phyloP scores from a whole-genome alignment of 2,113 vertebrate species.

The Puma concolor region DNA sequence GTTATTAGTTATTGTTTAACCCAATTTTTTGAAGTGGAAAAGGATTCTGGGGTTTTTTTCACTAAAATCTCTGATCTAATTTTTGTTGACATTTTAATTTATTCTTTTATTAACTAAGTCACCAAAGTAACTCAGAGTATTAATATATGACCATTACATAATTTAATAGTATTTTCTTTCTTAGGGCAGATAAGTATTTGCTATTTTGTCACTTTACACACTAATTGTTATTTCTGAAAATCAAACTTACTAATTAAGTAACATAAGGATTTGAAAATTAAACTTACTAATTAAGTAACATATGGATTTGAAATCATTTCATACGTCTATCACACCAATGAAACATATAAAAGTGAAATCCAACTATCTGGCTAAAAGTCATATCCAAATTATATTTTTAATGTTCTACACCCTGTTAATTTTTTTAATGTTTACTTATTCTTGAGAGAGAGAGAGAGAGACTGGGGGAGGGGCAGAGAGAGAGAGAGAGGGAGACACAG shows the following conservation, averaged over 20 bases:
- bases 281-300: background rate
- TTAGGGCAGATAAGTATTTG: background rate
- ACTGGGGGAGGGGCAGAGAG: no score
- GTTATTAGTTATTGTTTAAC: background rate
- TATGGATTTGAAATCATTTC: background rate
- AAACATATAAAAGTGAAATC: background rate
- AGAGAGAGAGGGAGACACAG: no score
- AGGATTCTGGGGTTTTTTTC: background rate
- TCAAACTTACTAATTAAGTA: background rate
- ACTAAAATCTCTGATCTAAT: background rate
- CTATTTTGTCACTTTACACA: background rate
- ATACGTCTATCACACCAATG: background rate
- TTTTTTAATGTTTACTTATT: background rate
- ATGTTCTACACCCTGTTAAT: background rate
- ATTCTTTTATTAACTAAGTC: slow-evolving; percentile 18
- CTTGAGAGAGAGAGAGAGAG: no score
- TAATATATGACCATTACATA: background rate
- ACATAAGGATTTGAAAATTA: background rate
- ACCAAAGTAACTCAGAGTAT: background rate
- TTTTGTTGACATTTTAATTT: background rate
- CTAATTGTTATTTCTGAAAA: background rate
- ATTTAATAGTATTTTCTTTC: background rate
- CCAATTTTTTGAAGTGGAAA: background rate
- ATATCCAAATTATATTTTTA: background rate
- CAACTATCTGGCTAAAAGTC: slow-evolving; percentile 13